These are phyloP conservation scores for Lacanobia oleracea DNA, from an alignment of 2,888 invertebrate genomes.

Conservation along the genomic window DNA sequence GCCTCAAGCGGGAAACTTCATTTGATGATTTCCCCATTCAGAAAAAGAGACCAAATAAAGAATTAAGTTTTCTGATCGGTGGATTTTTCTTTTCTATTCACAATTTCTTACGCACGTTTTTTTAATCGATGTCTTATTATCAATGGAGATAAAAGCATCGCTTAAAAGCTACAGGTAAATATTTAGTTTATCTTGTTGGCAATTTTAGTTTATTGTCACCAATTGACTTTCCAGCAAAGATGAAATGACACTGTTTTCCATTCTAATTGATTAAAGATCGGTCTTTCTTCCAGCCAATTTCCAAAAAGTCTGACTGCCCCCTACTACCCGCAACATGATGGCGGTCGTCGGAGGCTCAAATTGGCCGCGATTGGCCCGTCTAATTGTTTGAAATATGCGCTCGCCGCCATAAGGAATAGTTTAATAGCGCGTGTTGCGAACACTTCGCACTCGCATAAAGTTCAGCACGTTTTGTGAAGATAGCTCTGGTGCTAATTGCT, in stretches of 20 bases:
- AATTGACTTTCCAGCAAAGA: background rate
- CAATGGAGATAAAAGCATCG: too few species aligned
- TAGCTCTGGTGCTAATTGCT: conserved; percentile 49
- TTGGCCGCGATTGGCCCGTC: conserved; percentile 83
- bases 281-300: conserved; percentile 18
- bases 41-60: background rate
- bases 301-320: background rate
- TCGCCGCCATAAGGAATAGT: conserved; percentile 76
- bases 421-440: conserved; percentile 64
- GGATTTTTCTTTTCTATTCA: background rate
- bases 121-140: too few species aligned
- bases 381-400: conserved; percentile 88
- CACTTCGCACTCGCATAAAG: conserved; percentile 59
- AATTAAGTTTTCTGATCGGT: background rate
- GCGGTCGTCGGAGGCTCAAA: conserved; percentile 74
- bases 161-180: too few species aligned
- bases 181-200: too few species aligned
- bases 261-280: background rate
- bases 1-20: too few species aligned
- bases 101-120: background rate
- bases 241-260: too few species aligned
- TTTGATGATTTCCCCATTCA: too few species aligned
- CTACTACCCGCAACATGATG: conserved; percentile 67
- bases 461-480: conserved; percentile 46
- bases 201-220: background rate